These are phyloP conservation scores for Spongilla lacustris DNA, from an alignment of 37 sponge, comb jelly and placozoan genomes.

Conservation along the genomic window DNA sequence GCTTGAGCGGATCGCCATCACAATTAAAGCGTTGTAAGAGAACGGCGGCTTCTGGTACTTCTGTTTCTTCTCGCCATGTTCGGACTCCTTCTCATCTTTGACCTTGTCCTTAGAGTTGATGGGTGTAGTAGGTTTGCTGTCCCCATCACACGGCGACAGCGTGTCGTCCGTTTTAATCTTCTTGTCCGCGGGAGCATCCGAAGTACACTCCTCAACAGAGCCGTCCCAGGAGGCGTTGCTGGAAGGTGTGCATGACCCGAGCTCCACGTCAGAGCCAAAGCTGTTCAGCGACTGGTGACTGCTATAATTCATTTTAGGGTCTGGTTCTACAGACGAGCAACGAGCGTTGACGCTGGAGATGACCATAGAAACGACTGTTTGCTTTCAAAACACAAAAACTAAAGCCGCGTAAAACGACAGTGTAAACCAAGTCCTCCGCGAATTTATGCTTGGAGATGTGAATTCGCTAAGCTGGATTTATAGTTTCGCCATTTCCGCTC, in stretches of 20 bases:
- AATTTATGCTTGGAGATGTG: neutral
- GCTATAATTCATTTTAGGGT: slow-evolving; percentile 47
- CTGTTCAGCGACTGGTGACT: slow-evolving; percentile 14
- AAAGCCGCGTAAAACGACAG: slow-evolving; percentile 16
- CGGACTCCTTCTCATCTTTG: slow-evolving; percentile 14
- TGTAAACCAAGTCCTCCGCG: neutral
- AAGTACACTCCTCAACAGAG: slow-evolving; percentile 45
- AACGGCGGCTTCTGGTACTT: slow-evolving; percentile 86
- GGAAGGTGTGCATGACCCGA: slow-evolving; percentile 56
- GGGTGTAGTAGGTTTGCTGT: slow-evolving; percentile 16
- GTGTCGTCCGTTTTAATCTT: slow-evolving; percentile 53
- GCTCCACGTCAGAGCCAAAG: slow-evolving; percentile 44
- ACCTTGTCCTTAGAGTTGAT: slow-evolving; percentile 10
- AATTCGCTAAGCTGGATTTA: neutral
- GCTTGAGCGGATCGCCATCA: slow-evolving; percentile 95
- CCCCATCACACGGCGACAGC: slow-evolving; percentile 36
- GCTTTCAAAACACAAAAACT: slow-evolving; percentile 7
- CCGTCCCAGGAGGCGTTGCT: slow-evolving; percentile 81
- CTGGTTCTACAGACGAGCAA: slow-evolving; percentile 26
- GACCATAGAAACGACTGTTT: slow-evolving; percentile 17
- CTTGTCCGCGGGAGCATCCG: slow-evolving; percentile 9
- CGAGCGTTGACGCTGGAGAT: slow-evolving; percentile 31
- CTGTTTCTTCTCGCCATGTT: slow-evolving; percentile 42
- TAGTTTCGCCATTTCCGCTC: neutral
- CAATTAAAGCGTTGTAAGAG: slow-evolving; percentile 96